Conservation (phyloP, 2,888 invertebrate genomes). For the Eristalis pertinax region DNA sequence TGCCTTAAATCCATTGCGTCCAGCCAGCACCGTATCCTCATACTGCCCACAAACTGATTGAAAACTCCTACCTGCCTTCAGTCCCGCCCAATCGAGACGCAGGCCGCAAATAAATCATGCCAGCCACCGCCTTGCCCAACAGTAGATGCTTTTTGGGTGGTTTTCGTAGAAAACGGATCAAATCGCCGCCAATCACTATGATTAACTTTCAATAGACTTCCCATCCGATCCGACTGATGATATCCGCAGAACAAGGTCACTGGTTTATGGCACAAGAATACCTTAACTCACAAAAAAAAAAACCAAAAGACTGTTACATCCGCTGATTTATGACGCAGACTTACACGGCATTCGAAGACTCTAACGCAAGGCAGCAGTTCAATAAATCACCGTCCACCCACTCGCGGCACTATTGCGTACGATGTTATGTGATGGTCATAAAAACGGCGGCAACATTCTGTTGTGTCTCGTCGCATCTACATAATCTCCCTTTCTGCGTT, state of each 20-base stretch:
- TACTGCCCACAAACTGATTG: background rate
- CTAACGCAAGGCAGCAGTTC: constrained; percentile 40
- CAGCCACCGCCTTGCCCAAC: background rate
- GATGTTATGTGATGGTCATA: background rate
- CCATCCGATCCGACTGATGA: background rate
- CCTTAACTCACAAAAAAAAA: background rate
- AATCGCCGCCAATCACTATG: constrained; percentile 16
- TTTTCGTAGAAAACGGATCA: constrained; percentile 23
- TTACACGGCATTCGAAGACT: constrained; percentile 23
- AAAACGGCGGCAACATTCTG: constrained; percentile 7
- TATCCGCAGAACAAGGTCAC: background rate
- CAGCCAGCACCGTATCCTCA: too few relatives aligned
- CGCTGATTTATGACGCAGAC: constrained; percentile 30
- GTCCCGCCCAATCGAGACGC: background rate
- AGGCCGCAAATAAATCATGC: constrained; percentile 30
- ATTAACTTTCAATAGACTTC: constrained; percentile 21
- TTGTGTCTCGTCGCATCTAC: constrained; percentile 32
- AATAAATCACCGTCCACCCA: constrained; percentile 61
- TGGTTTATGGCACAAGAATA: background rate
- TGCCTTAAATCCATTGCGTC: too few relatives aligned
- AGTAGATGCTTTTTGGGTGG: constrained; percentile 29
- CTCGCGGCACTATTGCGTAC: constrained; percentile 30
- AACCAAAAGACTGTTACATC: background rate
- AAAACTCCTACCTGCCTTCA: constrained; percentile 9
- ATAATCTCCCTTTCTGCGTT: constrained; percentile 27